Conservation (phyloP, 2,888 invertebrate species). For the Caenorhabditis sp. region DNA sequence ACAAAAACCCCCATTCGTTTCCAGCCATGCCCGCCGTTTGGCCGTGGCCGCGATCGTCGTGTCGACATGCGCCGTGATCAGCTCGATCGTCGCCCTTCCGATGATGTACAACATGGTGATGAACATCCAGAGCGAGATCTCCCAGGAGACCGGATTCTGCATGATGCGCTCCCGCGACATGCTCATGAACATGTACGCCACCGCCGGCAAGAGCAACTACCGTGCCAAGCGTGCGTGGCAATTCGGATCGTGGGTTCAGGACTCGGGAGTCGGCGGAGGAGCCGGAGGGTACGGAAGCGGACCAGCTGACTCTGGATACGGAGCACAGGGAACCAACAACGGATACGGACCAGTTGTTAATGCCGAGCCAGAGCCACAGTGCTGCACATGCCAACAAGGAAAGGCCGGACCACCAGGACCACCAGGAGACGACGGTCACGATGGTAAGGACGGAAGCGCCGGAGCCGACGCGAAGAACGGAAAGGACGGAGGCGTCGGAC, state of each 20-base stretch:
- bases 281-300: constrained; percentile 73
- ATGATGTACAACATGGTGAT: constrained; percentile 74
- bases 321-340: constrained; percentile 49
- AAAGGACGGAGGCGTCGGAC: constrained; percentile 81
- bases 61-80: constrained; percentile 72
- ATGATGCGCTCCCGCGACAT: constrained; percentile 79
- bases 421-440: constrained; percentile 68
- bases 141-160: constrained; percentile 73
- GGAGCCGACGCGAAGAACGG: constrained; percentile 74
- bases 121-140: constrained; percentile 71
- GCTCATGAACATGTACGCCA: constrained; percentile 73
- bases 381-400: constrained; percentile 80
- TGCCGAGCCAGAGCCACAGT: constrained; percentile 75
- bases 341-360: constrained; percentile 74
- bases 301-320: constrained; percentile 47
- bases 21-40: constrained; percentile 70
- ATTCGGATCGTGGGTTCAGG: constrained; percentile 73
- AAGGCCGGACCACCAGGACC: constrained; percentile 70
- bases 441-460: constrained; percentile 67
- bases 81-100: constrained; percentile 73
- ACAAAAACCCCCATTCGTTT: constrained; percentile 5
- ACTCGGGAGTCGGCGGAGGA: constrained; percentile 69
- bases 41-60: constrained; percentile 73
- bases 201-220: constrained; percentile 46
- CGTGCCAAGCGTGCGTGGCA: constrained; percentile 72